Conservation (phyloP, 2,113 vertebrate species). For the Cyprinodon tularosa region DNA sequence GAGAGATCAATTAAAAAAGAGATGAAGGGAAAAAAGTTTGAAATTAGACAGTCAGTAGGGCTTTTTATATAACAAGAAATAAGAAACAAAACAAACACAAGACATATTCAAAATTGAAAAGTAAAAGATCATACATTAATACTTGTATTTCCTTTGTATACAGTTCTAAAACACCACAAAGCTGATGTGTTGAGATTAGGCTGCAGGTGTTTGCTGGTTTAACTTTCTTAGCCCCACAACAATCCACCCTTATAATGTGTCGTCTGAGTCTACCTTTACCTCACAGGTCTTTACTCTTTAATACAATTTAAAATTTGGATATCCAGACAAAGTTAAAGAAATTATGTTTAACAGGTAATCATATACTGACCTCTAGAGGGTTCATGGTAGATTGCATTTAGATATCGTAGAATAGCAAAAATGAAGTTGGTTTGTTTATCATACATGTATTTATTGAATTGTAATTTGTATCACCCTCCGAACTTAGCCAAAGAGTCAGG, state of each 20-base stretch:
- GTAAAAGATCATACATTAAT: background rate
- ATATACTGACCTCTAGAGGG: conserved; percentile 53
- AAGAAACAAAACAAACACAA: background rate
- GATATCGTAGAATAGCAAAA: background rate
- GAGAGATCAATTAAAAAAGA: background rate
- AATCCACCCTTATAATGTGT: background rate
- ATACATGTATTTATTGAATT: background rate
- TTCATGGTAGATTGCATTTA: conserved; percentile 9
- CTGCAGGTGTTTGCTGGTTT: conserved; percentile 23
- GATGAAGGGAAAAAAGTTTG: background rate
- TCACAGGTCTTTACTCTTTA: background rate
- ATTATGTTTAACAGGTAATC: background rate
- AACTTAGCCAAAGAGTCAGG: background rate
- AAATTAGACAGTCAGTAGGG: background rate
- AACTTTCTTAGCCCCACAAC: background rate
- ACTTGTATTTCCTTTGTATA: background rate
- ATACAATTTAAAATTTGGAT: background rate
- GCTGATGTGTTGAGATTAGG: conserved; percentile 34
- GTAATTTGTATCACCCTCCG: background rate
- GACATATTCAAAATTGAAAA: background rate
- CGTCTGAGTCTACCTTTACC: background rate
- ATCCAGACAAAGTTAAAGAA: background rate
- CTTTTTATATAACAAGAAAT: background rate
- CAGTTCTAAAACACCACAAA: conserved; percentile 17
- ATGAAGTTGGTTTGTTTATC: background rate